These are phyloP conservation scores for Crepidodera aurea DNA, from an alignment of 2,888 invertebrate genomes.

Conservation along the genomic window DNA sequence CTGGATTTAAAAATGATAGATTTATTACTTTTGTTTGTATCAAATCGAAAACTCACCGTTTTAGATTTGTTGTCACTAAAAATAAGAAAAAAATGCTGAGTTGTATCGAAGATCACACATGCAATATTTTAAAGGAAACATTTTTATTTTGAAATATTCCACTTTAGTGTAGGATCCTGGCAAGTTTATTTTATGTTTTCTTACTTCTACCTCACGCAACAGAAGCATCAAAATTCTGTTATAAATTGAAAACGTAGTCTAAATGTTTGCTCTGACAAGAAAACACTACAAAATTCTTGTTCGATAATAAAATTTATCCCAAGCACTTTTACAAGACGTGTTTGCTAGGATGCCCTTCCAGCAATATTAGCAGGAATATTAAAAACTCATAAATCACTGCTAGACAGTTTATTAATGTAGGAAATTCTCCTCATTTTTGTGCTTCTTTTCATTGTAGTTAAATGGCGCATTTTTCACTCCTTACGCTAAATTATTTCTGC, in stretches of 20 bases:
- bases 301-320: slow-evolving; percentile 20
- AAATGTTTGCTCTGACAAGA: slow-evolving; percentile 13
- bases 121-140: too few relatives aligned
- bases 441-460: slow-evolving; percentile 44
- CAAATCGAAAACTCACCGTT: too few relatives aligned
- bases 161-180: too few relatives aligned
- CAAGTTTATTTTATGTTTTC: too few relatives aligned
- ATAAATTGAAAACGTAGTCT: slow-evolving; percentile 10
- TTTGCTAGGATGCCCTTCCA: slow-evolving; percentile 18
- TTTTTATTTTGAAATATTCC: too few relatives aligned
- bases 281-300: slow-evolving; percentile 20
- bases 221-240: slow-evolving; percentile 4
- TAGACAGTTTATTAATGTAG: slow-evolving; percentile 54
- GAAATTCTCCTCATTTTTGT: slow-evolving; percentile 44
- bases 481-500: slow-evolving; percentile 33
- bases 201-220: too few relatives aligned
- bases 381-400: slow-evolving; percentile 55
- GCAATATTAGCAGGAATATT: slow-evolving; percentile 54
- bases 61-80: too few relatives aligned
- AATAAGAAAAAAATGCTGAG: too few relatives aligned
- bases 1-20: too few relatives aligned
- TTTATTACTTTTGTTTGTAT: too few relatives aligned
- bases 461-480: slow-evolving; percentile 46
- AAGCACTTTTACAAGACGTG: slow-evolving; percentile 2
- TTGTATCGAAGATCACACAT: too few relatives aligned